Evolutionary conservation across 2,113 vertebrate genomes (phyloP).

Genomic region (Alexandromys fortis): DNA sequence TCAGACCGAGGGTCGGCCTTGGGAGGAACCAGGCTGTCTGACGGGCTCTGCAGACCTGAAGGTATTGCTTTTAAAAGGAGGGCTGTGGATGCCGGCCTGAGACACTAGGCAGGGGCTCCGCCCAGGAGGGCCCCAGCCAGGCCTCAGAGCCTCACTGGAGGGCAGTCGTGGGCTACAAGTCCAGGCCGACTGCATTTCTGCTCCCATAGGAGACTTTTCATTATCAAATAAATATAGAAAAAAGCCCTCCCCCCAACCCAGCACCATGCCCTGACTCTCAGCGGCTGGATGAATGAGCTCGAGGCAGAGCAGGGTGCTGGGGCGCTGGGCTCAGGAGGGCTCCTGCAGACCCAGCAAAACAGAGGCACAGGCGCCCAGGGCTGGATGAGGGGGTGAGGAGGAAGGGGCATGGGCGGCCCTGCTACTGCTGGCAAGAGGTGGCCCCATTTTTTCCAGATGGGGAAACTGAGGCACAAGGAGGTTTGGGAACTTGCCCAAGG

Average conservation of each 20-base stretch:
- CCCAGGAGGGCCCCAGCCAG: background rate
- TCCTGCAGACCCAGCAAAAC: constrained; percentile 68
- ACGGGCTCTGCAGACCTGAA: constrained; percentile 61
- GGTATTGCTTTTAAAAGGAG: constrained; percentile 85
- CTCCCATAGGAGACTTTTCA: constrained; percentile 66
- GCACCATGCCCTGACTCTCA: constrained; percentile 50
- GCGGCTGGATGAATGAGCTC: background rate
- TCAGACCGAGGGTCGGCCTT: constrained; percentile 10
- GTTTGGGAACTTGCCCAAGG: constrained; percentile 82
- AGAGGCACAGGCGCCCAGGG: constrained; percentile 70
- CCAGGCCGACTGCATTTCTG: constrained; percentile 26
- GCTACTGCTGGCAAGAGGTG: constrained; percentile 84
- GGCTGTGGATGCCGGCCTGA: constrained; percentile 4
- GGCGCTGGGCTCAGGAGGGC: constrained; percentile 52
- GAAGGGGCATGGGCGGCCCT: constrained; percentile 71
- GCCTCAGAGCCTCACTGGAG: constrained; percentile 27
- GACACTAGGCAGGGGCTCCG: background rate
- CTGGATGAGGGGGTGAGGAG: constrained; percentile 26
- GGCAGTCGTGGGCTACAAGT: constrained; percentile 35
- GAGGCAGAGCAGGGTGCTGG: background rate
- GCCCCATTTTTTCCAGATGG: constrained; percentile 84
- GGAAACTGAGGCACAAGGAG: constrained; percentile 83
- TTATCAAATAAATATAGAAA: constrained; percentile 82
- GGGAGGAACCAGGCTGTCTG: constrained; percentile 65
- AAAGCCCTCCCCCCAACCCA: constrained; percentile 44